Evolutionary conservation across 1,140 invertebrate species (phyloP), one percentile per base, ranked within the genome.

Genomic region (Sinella curviseta): DNA sequence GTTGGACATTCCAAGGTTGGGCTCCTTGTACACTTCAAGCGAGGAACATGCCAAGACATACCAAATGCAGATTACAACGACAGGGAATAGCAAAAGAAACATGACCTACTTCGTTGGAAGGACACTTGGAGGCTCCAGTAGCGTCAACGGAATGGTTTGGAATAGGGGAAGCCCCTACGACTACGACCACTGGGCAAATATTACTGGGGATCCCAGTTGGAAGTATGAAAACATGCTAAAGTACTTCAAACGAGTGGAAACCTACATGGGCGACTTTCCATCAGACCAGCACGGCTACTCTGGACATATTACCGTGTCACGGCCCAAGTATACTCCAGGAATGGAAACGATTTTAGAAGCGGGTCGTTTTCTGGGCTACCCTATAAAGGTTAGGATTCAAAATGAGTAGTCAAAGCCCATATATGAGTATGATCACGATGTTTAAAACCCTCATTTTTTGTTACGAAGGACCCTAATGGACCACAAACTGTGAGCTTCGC

Each of bases 401-500:
- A n/a, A n/a, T n/a, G n/a, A n/a, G n/a, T n/a, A n/a, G n/a, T n/a
- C n/a, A n/a, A n/a, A n/a, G n/a, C n/a, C n/a, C n/a, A n/a, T n/a
- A n/a, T n/a, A n/a, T n/a, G n/a, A n/a, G n/a, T n/a, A n/a, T n/a
- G n/a, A n/a, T n/a, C n/a, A n/a, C n/a, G n/a, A n/a, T n/a, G n/a
- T n/a, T n/a, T n/a, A n/a, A n/a, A n/a, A n/a, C n/a, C n/a, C n/a
- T n/a, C n/a, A n/a, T n/a, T n/a, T n/a, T n/a, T n/a, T n/a, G n/a
- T n/a, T n/a, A n/a, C n/a, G n/a, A n/a, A 8, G 24, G 78, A 78
- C 30, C 70, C 67, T 3, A 78, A 78, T 36, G 78, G 70, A 33
- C 78, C 70, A 14, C 78, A 78, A 75, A 8, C 14, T 0, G 34
- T 74, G 16, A 48, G 78, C 60, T 70, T 35, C 31, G 26, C 65